Evolutionary conservation across 2,888 invertebrate genomes (phyloP).

Genomic region (Heteromurus nitidus): DNA sequence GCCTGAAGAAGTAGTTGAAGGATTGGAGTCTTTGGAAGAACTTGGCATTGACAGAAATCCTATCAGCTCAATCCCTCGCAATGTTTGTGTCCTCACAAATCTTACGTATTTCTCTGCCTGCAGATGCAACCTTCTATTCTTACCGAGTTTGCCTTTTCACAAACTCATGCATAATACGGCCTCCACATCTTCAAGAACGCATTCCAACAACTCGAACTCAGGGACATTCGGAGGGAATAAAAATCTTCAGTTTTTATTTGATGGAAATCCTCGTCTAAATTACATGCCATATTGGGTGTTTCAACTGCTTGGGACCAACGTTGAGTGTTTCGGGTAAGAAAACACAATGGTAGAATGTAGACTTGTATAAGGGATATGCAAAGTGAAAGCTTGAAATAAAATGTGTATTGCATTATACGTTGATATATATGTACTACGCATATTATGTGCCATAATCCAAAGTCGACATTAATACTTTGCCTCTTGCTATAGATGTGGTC

Average conservation of each 20-base stretch:
- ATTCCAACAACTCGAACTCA: background rate
- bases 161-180: slow-evolving; percentile 14
- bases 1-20: slow-evolving; percentile 58
- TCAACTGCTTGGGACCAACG: slow-evolving; percentile 61
- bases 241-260: slow-evolving; percentile 68
- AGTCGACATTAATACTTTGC: slow-evolving; percentile 1
- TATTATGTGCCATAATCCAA: too few species aligned
- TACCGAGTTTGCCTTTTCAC: slow-evolving; percentile 70
- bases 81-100: slow-evolving; percentile 53
- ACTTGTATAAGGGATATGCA: too few species aligned
- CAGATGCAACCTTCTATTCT: slow-evolving; percentile 67
- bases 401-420: too few species aligned
- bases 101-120: slow-evolving; percentile 70
- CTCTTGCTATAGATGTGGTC: slow-evolving; percentile 49
- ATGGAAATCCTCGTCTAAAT: slow-evolving; percentile 70
- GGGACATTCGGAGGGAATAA: slow-evolving; percentile 22
- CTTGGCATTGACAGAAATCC: slow-evolving; percentile 70
- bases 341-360: too few species aligned
- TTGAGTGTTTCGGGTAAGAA: slow-evolving; percentile 68
- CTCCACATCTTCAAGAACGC: slow-evolving; percentile 20
- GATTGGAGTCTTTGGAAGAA: slow-evolving; percentile 66
- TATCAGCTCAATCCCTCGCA: slow-evolving; percentile 66
- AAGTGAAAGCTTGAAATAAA: too few species aligned
- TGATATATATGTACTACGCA: too few species aligned
- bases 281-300: slow-evolving; percentile 71